Percentiles rank a stretch among this genome's conserved stretches.
Evolutionary conservation across 23 tunicate species (phyloP).

Genomic region (Diplosoma virens): DNA sequence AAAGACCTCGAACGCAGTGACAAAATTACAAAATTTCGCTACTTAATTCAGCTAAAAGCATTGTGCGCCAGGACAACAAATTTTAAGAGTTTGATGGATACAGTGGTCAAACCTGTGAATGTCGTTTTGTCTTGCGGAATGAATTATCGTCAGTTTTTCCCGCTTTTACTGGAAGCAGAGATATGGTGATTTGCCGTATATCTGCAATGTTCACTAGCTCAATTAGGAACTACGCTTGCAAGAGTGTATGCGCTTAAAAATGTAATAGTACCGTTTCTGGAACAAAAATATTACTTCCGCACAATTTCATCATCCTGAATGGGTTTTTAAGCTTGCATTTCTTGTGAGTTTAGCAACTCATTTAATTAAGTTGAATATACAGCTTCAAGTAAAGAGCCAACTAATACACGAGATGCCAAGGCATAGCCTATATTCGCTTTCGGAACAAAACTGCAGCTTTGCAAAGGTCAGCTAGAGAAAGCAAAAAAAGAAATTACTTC

Average conservation of each 20-base stretch:
- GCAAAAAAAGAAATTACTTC: too few species aligned
- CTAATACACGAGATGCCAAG: slow-evolving; percentile 49
- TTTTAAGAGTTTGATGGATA: slow-evolving; percentile 27
- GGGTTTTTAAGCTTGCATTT: slow-evolving; percentile 51
- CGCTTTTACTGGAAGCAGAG: slow-evolving; percentile 38
- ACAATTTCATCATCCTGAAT: slow-evolving; percentile 35
- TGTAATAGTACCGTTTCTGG: slow-evolving; percentile 8
- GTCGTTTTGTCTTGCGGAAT: slow-evolving; percentile 29
- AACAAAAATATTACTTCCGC: background rate
- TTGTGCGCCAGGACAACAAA: slow-evolving; percentile 30
- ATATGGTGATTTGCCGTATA: slow-evolving; percentile 34
- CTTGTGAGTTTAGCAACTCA: slow-evolving; percentile 39
- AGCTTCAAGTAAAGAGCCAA: slow-evolving; percentile 42
- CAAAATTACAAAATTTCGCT: slow-evolving; percentile 29
- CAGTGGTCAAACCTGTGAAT: slow-evolving; percentile 40
- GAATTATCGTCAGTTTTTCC: slow-evolving; percentile 49
- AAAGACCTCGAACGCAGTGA: slow-evolving; percentile 2
- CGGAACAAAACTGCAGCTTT: slow-evolving; percentile 47
- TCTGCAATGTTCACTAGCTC: slow-evolving; percentile 48
- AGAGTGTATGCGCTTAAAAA: slow-evolving; percentile 7
- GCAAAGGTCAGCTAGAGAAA: slow-evolving; percentile 39
- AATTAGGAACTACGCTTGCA: slow-evolving; percentile 34
- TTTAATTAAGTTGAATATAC: slow-evolving; percentile 34
- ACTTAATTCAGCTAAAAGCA: slow-evolving; percentile 54
- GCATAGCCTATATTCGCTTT: too few species aligned